Conservation (phyloP, 1,140 invertebrate species). For the Aphelinus certus region DNA sequence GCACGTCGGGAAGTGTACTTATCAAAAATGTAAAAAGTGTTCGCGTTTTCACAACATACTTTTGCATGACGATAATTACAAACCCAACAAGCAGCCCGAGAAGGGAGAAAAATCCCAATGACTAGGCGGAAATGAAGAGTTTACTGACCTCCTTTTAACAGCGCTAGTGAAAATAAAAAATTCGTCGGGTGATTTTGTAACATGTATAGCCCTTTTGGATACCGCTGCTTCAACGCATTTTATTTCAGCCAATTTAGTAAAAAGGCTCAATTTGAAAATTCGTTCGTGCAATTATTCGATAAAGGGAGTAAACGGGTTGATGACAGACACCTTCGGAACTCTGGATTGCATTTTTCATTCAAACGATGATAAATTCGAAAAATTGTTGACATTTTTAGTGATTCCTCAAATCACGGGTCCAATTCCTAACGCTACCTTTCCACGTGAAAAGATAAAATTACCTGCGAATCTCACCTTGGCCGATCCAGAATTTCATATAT, state of each 20-base stretch:
- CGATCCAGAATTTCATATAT: conserved; percentile 5
- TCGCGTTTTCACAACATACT: too few species aligned
- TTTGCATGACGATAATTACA: too few species aligned
- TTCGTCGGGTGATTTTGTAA: too few species aligned
- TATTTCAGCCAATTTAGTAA: conserved; percentile 16
- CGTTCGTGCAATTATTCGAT: conserved; percentile 1
- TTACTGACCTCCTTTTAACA: too few species aligned
- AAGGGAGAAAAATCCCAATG: too few species aligned
- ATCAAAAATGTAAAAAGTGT: too few species aligned
- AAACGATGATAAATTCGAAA: background rate
- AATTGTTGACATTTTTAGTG: background rate
- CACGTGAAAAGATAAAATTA: background rate
- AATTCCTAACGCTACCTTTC: background rate
- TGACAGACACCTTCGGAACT: background rate
- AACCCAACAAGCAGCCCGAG: too few species aligned
- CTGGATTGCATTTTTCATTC: background rate
- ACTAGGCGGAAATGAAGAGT: too few species aligned
- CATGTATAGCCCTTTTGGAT: too few species aligned
- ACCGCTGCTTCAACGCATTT: conserved; percentile 13
- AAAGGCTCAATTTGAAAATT: conserved; percentile 9
- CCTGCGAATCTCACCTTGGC: background rate
- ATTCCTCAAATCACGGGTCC: conserved; percentile 1
- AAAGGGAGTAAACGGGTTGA: background rate
- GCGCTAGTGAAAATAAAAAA: too few species aligned
- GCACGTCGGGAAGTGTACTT: too few species aligned